Evolutionary conservation across 2,888 invertebrate genomes (phyloP).

Genomic region (Meghimatium bilineatum): DNA sequence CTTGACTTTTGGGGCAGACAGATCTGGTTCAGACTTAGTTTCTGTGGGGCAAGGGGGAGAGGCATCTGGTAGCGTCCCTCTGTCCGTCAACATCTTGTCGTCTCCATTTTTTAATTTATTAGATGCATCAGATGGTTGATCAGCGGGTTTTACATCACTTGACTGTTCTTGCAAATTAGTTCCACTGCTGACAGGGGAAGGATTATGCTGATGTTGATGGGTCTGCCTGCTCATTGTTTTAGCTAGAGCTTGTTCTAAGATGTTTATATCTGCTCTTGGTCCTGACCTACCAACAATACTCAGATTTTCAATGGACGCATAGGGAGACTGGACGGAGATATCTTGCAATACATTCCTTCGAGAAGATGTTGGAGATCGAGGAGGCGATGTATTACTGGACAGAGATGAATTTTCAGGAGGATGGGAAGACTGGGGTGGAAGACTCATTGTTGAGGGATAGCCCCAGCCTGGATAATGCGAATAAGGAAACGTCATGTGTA

Average conservation of each 20-base stretch:
- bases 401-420: conserved; percentile 21
- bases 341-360: conserved; percentile 57
- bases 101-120: conserved; percentile 32
- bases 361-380: conserved; percentile 64
- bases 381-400: conserved; percentile 55
- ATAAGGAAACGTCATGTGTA: conserved; percentile 39
- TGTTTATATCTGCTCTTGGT: conserved; percentile 41
- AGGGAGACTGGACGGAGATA: conserved; percentile 36
- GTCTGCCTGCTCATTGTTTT: conserved; percentile 68
- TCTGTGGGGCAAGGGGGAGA: conserved; percentile 31
- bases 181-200: conserved; percentile 34
- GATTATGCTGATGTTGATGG: conserved; percentile 35
- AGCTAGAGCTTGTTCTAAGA: conserved; percentile 72
- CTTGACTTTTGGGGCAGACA: conserved; percentile 46
- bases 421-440: conserved; percentile 44
- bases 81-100: conserved; percentile 40
- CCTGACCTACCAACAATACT: conserved; percentile 52
- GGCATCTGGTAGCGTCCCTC: conserved; percentile 3
- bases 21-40: conserved; percentile 47
- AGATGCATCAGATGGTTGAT: conserved; percentile 14
- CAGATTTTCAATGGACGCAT: conserved; percentile 58
- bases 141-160: conserved; percentile 22
- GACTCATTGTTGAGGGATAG: conserved; percentile 35
- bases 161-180: conserved; percentile 42
- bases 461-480: conserved; percentile 40